Conservation (phyloP, 2,797 vertebrate genomes). For the Schizothorax lantsangensis region DNA sequence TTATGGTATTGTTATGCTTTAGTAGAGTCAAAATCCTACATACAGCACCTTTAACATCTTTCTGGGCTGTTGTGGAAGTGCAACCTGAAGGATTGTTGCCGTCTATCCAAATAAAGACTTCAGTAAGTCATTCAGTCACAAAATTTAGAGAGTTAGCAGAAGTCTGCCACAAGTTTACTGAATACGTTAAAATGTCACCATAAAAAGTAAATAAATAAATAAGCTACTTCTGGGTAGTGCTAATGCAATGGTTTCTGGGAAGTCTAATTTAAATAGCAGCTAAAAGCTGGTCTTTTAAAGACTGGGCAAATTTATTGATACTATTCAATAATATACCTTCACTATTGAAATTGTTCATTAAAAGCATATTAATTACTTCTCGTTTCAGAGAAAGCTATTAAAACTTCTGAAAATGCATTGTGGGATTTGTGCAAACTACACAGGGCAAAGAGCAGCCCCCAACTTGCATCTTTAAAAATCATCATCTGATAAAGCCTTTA, state of each 20-base stretch:
- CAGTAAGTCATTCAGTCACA: not conserved
- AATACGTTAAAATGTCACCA: not conserved
- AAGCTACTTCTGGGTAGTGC: not conserved
- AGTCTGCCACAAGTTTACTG: not conserved
- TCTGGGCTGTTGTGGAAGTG: not conserved
- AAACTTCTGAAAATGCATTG: not conserved
- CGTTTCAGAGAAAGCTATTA: not conserved
- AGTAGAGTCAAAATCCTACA: too few species aligned
- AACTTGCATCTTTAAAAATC: not conserved
- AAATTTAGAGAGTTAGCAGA: conserved; percentile 5
- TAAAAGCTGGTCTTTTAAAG: not conserved
- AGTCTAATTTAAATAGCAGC: not conserved
- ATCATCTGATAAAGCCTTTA: conserved; percentile 12
- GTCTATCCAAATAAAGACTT: not conserved
- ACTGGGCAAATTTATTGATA: not conserved
- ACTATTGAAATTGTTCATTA: conserved; percentile 26
- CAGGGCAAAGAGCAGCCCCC: not conserved
- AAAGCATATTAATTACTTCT: conserved; percentile 17
- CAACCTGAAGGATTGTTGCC: not conserved
- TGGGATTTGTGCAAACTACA: not conserved
- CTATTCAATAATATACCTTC: too few species aligned
- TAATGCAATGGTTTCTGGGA: conserved; percentile 1
- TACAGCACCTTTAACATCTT: not conserved
- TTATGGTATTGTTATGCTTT: too few species aligned
- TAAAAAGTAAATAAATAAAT: conserved; percentile 25